These are phyloP conservation scores for Diachasmimorpha longicaudata DNA, from an alignment of 1,140 invertebrate genomes.

Conservation along the genomic window DNA sequence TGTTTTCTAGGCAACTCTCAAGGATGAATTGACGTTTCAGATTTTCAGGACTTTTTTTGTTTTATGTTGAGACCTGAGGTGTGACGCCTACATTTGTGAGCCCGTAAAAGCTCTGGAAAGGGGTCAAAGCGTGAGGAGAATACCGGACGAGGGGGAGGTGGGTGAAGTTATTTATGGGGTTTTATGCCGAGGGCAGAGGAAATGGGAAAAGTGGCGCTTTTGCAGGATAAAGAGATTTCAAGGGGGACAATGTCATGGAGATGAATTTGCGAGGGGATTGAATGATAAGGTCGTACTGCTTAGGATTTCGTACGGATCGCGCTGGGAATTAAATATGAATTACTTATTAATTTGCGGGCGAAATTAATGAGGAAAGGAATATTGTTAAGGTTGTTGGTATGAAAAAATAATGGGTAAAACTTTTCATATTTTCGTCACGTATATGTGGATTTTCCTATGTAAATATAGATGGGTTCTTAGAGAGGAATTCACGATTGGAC, in stretches of 20 bases:
- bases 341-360: not conserved
- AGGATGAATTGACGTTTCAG: not conserved
- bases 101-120: constrained; percentile 4
- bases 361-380: not conserved
- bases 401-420: no score
- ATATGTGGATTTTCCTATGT: no score
- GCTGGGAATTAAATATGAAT: not conserved
- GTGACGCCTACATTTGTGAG: not conserved
- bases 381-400: no score
- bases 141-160: not conserved
- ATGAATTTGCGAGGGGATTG: not conserved
- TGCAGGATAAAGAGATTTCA: not conserved
- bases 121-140: constrained; percentile 9
- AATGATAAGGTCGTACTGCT: no score
- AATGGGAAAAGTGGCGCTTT: not conserved
- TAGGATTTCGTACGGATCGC: no score
- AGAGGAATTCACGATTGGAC: no score
- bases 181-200: not conserved
- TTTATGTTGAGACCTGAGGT: not conserved
- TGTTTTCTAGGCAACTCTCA: not conserved
- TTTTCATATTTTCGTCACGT: no score
- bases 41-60: not conserved
- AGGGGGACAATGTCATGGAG: not conserved
- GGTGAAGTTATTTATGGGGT: not conserved
- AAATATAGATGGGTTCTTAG: no score